Evolutionary conservation across 2,888 invertebrate genomes (phyloP).

Genomic region (Drosophila kokeensis): DNA sequence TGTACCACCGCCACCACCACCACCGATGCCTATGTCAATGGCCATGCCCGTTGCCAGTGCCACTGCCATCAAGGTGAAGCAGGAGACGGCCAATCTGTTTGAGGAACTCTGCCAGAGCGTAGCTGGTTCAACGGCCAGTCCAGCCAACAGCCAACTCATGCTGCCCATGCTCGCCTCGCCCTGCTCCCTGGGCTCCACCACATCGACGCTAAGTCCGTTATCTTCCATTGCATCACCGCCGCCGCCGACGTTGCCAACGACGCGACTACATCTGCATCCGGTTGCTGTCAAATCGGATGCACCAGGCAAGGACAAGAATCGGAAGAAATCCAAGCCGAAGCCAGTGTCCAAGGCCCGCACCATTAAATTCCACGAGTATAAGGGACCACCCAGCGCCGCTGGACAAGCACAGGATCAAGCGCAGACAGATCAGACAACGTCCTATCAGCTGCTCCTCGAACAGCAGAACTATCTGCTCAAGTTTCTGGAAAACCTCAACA

Average conservation of each 20-base stretch:
- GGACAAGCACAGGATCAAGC: constrained; percentile 87
- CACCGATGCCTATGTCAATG: constrained; percentile 47
- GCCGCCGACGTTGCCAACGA: constrained; percentile 85
- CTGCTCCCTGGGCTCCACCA: constrained; percentile 87
- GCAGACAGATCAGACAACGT: constrained; percentile 90
- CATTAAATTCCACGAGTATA: constrained; percentile 98
- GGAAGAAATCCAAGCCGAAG: constrained; percentile 93
- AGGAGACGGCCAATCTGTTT: constrained; percentile 85
- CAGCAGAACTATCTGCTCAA: constrained; percentile 96
- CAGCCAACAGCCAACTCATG: constrained; percentile 81
- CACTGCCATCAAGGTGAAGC: constrained; percentile 80
- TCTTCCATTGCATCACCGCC: constrained; percentile 89
- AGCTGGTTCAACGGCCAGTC: constrained; percentile 83
- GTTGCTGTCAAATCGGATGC: constrained; percentile 86
- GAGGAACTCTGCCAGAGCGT: constrained; percentile 88
- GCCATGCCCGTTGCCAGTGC: constrained; percentile 64
- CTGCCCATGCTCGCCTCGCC: constrained; percentile 86
- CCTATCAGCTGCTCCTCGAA: constrained; percentile 95
- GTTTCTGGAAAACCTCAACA: constrained; percentile 92
- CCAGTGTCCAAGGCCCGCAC: constrained; percentile 92
- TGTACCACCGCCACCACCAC: constrained; percentile 49
- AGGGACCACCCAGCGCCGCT: constrained; percentile 94
- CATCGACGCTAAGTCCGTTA: constrained; percentile 89
- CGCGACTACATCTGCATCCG: constrained; percentile 84
- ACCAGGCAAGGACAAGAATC: constrained; percentile 91